phyloP scores from a whole-genome alignment of 2,888 invertebrate genomes.

The Megalurothrips usitatus region DNA sequence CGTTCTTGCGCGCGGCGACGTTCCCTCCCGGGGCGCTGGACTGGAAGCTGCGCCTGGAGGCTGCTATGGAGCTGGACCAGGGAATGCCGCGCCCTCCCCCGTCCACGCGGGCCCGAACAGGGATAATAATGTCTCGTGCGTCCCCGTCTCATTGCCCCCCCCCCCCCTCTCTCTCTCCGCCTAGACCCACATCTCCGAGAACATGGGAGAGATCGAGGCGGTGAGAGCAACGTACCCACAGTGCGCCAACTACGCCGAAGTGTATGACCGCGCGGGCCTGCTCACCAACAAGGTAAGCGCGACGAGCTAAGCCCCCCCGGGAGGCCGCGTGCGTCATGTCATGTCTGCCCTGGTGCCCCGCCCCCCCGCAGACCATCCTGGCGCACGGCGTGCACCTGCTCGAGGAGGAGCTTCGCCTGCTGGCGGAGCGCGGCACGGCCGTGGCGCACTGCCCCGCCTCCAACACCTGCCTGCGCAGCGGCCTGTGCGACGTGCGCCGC shows the following conservation, averaged over 20 bases:
- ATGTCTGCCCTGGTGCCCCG: not conserved
- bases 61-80: no score
- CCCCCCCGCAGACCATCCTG: conserved; percentile 59
- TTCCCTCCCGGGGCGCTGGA: no score
- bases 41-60: no score
- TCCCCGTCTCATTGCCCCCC: no score
- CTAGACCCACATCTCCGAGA: conserved; percentile 84
- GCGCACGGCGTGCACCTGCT: conserved; percentile 77
- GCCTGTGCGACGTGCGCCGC: conserved; percentile 70
- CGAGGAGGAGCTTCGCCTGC: conserved; percentile 61
- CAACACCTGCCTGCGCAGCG: conserved; percentile 74
- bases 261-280: conserved; percentile 70
- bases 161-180: no score
- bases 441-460: conserved; percentile 85
- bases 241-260: conserved; percentile 62
- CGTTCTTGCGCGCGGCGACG: no score
- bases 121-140: no score
- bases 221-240: conserved; percentile 57
- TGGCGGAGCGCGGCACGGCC: conserved; percentile 59
- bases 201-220: conserved; percentile 62
- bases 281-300: conserved; percentile 65
- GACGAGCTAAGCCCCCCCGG: not conserved
- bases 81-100: no score
- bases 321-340: not conserved
- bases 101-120: no score